Base-by-base conservation (phyloP, 2,113 vertebrate species). In the Hyla sarda region DNA sequence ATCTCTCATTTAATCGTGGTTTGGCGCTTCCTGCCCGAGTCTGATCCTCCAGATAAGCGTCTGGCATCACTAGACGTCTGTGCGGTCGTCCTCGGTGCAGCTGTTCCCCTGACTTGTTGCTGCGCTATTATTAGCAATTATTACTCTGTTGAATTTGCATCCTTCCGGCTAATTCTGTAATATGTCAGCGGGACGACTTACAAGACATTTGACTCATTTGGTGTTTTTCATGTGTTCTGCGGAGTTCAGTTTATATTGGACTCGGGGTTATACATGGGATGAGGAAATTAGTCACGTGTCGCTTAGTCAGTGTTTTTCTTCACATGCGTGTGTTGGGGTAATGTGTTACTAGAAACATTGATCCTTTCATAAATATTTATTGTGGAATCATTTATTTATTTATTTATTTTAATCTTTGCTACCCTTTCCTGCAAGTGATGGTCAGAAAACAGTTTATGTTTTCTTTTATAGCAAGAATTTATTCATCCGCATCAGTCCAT, bases 91-190 rank as follows among this genome's bases (percentile, higher is more conserved):
- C 23, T 25, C 82, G 11, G 2, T 37, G 52, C 82, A 84, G 82
- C 82, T 76, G 82, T 74, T 84, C 54, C 41, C 19, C 32, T 28
- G 54, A 76, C 71, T 41, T 28, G 71, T 41, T 37, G 52, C 16
- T 12, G 32, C 10, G 50, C 82, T 83, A 58, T 83, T 75, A 58
- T 83, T 83, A 74, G 82, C 37, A 19, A 41, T 73, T 52, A 83
- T 83, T 28, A 73, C 8, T 52, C 50, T n/a, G 12, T 16, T 25
- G 72, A 12, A 47, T 73, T 83, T 74, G n/a, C 71, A 71, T 74
- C 72, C 56, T 84, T 76, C 72, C 54, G 11, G 72, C 10, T 32
- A 32, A 56, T 83, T 58, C 52, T 58, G n/a, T 56, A 14, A 19
- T 23, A 9, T 25, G 10, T 74, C 19, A 58, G 16, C 30, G 62